Evolutionary conservation across 2,888 invertebrate species (phyloP), one percentile per base, ranked within the genome.

Genomic region (Acrobasis consociella): DNA sequence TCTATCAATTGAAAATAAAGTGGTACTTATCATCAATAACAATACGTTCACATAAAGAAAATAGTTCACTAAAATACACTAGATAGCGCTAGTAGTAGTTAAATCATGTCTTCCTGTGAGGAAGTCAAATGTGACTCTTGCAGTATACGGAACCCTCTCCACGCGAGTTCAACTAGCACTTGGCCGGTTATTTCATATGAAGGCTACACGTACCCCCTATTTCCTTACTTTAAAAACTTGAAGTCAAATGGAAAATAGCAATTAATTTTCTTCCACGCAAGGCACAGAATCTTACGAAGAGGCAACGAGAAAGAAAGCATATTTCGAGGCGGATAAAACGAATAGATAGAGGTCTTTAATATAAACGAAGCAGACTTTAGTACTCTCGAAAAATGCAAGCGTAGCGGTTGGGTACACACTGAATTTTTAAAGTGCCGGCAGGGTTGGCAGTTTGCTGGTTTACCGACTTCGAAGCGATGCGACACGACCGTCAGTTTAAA

Each of bases 291-390:
- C 46, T 46, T 46, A 46, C 46, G 86, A 86, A 87, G 84, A 86
- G 82, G 76, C 81, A 74, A 76, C 70, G 81, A 88, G 81, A 88
- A 87, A 87, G 85, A 88, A 87, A 90, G 85, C 89, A 87, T 89
- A 88, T 87, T 88, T 89, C 85, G 83, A 78, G 81, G 71, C 75
- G 85, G 90, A 91, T 91, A 89, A 90, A 91, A 91, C 90, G 91
- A 91, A 91, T 90, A 91, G 91, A 91, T 90, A 91, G 91, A 91
- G 91, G 88, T 91, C 89, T 90, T 91, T 91, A 91, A 91, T 91
- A 91, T 90, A 91, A 90, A 91, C 91, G 90, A 90, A 90, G 91
- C 88, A 87, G 90, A 86, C 89, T 91, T 89, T 89, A 89, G 89
- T 89, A 89, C 88, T 86, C 87, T 89, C 90, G 83, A 90, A 91